Conservation (phyloP, 2,797 vertebrate species). For the Sebastes ruberrimus region DNA sequence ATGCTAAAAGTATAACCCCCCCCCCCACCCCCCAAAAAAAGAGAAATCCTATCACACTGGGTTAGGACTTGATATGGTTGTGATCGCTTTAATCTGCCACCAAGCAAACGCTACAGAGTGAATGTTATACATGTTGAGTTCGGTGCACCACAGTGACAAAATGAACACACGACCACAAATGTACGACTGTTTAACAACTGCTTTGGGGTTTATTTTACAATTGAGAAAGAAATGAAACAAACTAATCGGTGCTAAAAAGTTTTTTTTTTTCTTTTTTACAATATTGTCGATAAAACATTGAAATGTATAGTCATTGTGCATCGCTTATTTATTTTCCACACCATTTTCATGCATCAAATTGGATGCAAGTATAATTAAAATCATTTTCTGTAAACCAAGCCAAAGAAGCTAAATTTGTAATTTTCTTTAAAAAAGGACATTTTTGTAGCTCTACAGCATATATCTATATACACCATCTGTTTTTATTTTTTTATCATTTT, state of each 20-base stretch:
- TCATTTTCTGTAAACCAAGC: conserved; percentile 97
- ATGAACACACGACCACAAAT: conserved; percentile 86
- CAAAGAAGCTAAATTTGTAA: conserved; percentile 97
- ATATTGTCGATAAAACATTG: conserved; percentile 98
- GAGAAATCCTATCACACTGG: conserved; percentile 43
- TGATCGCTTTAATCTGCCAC: conserved; percentile 56
- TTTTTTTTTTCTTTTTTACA: conserved; percentile 87
- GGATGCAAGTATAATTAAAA: conserved; percentile 97
- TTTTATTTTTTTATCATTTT: conserved; percentile 88
- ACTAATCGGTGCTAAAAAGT: conserved; percentile 94
- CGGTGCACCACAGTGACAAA: conserved; percentile 63
- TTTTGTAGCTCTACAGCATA: conserved; percentile 98
- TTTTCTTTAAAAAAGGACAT: conserved; percentile 90
- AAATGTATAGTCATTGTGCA: conserved; percentile 99
- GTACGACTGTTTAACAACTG: conserved; percentile 92
- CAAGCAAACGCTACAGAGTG: conserved; percentile 43
- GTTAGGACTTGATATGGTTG: conserved; percentile 28
- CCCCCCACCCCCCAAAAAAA: neutral
- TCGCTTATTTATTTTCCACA: conserved; percentile 94
- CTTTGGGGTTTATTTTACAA: conserved; percentile 99
- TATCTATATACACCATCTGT: conserved; percentile 90
- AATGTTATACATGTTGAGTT: conserved; percentile 40
- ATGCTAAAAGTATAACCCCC: neutral
- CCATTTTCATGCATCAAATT: conserved; percentile 95
- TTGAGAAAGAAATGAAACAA: conserved; percentile 92